Percentiles rank a stretch among this genome's conserved stretches.
Evolutionary conservation across 23 tunicate genomes (phyloP).

Genomic region (Pegea sp.): DNA sequence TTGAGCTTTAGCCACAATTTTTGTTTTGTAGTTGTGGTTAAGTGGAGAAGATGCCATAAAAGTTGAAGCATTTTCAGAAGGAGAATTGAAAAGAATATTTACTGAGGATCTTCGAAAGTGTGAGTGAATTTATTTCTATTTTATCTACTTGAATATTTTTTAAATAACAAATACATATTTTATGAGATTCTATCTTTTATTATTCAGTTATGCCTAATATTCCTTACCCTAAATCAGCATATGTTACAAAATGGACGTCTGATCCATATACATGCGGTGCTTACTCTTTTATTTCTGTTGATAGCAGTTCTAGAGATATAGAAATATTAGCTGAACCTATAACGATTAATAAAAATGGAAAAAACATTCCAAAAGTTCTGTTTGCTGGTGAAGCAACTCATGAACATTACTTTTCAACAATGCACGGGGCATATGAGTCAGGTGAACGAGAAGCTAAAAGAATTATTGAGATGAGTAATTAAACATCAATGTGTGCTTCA

Average conservation of each 20-base stretch:
- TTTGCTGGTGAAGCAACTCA: conserved; percentile 50
- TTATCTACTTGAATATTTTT: too few relatives aligned
- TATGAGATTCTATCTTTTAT: neutral
- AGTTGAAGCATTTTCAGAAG: too few relatives aligned
- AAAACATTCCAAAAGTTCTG: conserved; percentile 7
- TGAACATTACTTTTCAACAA: conserved; percentile 7
- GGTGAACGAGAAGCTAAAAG: conserved; percentile 34
- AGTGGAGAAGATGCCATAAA: too few relatives aligned
- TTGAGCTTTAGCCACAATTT: too few relatives aligned
- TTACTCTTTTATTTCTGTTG: conserved; percentile 10
- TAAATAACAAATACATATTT: too few relatives aligned
- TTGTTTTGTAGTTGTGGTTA: too few relatives aligned
- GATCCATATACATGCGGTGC: conserved; percentile 9
- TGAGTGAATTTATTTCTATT: too few relatives aligned
- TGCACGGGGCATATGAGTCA: conserved; percentile 17
- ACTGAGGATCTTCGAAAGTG: too few relatives aligned
- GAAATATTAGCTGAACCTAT: conserved; percentile 4
- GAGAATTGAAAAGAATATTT: too few relatives aligned
- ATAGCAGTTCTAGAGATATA: neutral
- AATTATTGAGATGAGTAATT: too few relatives aligned
- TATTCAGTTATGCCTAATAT: neutral
- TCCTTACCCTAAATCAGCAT: conserved; percentile 1
- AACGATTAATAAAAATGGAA: neutral
- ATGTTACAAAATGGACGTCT: conserved; percentile 6
- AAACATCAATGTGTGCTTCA: too few relatives aligned